These are phyloP conservation scores for Pachycephala philippinensis DNA, from an alignment of 2,113 vertebrate species.

Conservation along the genomic window DNA sequence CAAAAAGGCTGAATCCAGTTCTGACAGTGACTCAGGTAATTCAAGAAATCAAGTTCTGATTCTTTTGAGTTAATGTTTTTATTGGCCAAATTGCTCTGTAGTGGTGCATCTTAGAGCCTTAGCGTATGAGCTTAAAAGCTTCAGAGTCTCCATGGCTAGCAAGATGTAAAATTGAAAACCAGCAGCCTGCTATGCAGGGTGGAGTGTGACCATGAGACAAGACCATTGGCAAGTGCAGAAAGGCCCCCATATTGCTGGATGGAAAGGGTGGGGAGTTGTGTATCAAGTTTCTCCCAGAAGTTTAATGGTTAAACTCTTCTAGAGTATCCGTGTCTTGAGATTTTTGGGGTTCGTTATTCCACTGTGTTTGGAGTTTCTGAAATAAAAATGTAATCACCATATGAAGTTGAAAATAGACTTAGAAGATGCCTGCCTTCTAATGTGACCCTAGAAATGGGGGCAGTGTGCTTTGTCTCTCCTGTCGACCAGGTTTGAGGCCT, in stretches of 20 bases:
- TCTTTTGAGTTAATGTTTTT: background rate
- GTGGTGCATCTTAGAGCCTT: background rate
- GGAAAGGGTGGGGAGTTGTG: background rate
- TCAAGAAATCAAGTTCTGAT: background rate
- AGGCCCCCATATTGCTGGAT: background rate
- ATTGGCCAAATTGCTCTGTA: background rate
- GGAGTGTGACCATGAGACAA: background rate
- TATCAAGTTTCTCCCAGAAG: background rate
- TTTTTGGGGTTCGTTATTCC: background rate
- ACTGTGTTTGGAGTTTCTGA: background rate
- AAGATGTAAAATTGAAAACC: background rate
- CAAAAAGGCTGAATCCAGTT: constrained; percentile 81
- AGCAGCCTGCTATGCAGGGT: background rate
- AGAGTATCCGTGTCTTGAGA: background rate
- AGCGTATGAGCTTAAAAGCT: background rate
- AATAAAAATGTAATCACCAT: background rate
- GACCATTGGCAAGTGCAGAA: background rate
- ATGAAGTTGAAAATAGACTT: background rate
- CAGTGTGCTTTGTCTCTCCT: background rate
- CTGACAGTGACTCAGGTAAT: constrained; percentile 84
- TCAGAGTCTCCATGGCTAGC: background rate
- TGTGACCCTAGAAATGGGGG: background rate
- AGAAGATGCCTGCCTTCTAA: background rate
- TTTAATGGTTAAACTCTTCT: background rate
- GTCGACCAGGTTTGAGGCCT: background rate